Evolutionary conservation across 2,888 invertebrate species (phyloP).

Genomic region (Nebria brevicollis): DNA sequence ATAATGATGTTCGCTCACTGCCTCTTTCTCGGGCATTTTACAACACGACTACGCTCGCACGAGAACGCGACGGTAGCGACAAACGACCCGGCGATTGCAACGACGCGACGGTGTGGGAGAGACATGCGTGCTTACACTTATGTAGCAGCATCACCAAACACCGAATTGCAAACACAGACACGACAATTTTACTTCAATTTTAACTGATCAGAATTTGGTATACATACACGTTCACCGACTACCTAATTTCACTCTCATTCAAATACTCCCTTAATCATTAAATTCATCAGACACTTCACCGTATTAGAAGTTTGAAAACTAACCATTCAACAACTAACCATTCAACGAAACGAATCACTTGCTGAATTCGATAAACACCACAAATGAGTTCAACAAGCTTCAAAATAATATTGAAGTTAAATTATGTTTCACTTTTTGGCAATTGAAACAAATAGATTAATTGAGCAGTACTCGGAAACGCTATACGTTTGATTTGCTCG

Average conservation of each 20-base stretch:
- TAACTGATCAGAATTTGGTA: background rate
- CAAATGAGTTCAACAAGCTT: background rate
- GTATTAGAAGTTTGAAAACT: too few relatives aligned
- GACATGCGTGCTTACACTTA: slow-evolving; percentile 3
- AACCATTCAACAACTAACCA: too few relatives aligned
- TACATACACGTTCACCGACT: background rate
- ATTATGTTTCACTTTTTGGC: background rate
- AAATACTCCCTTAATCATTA: too few relatives aligned
- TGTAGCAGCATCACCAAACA: slow-evolving; percentile 1
- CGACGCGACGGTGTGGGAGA: background rate
- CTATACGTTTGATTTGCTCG: background rate
- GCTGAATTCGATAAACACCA: background rate
- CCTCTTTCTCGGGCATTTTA: slow-evolving; percentile 62
- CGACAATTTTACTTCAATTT: background rate
- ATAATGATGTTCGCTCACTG: slow-evolving; percentile 55
- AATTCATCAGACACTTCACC: too few relatives aligned
- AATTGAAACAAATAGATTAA: background rate
- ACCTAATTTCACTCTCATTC: too few relatives aligned
- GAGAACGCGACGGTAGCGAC: slow-evolving; percentile 19
- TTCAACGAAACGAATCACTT: too few relatives aligned
- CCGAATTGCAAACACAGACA: background rate
- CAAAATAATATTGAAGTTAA: background rate
- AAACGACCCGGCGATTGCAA: slow-evolving; percentile 4
- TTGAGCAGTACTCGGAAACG: background rate
- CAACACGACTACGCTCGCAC: slow-evolving; percentile 49